Conservation (phyloP, 2,797 vertebrate genomes). For the Meda fulgida region DNA sequence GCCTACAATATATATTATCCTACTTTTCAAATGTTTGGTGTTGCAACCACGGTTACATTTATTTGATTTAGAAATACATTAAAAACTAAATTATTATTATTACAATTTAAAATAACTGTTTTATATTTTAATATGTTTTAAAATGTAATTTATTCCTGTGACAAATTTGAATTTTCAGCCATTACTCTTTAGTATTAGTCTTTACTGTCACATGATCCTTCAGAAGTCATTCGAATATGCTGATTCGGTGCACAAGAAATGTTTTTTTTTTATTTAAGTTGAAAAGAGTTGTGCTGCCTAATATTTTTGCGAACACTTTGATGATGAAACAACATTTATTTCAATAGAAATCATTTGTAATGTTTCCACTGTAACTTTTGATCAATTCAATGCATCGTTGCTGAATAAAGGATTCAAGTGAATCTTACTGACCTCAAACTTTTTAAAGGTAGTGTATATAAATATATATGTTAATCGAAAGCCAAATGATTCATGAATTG, state of each 20-base stretch:
- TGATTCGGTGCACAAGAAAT: not conserved
- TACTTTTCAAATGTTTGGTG: not conserved
- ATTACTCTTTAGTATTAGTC: not conserved
- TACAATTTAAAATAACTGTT: not conserved
- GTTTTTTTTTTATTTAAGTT: not conserved
- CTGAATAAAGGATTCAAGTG: not conserved
- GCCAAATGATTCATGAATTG: slow-evolving; percentile 1
- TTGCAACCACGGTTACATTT: not conserved
- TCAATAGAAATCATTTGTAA: not conserved
- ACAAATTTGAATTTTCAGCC: not conserved
- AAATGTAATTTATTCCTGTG: not conserved
- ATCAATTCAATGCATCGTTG: not conserved
- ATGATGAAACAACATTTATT: not conserved
- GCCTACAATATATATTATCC: too few species aligned
- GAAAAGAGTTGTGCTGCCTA: not conserved
- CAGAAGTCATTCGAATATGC: not conserved
- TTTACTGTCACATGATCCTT: not conserved
- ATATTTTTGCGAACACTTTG: not conserved
- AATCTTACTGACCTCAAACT: not conserved
- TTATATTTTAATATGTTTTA: too few species aligned
- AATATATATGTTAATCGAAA: not conserved
- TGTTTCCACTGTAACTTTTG: not conserved
- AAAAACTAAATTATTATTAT: not conserved
- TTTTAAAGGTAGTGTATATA: not conserved
- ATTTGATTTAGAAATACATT: not conserved